These are phyloP conservation scores for Hecatera dysodea DNA, from an alignment of 2,888 invertebrate species.

Conservation along the genomic window DNA sequence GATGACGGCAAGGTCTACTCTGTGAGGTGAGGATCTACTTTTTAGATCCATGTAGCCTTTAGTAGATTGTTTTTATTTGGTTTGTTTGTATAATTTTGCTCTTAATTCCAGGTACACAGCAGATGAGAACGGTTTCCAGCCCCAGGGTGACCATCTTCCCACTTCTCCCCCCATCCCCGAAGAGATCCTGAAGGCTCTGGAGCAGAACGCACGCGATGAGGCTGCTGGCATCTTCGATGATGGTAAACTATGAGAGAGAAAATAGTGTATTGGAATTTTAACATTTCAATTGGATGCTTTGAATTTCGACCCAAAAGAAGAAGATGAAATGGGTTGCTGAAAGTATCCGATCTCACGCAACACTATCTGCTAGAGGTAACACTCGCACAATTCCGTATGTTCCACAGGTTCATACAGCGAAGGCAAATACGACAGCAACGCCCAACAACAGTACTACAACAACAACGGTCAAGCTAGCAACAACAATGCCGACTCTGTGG, in stretches of 20 bases:
- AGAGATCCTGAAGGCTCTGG: conserved; percentile 83
- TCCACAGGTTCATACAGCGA: conserved; percentile 82
- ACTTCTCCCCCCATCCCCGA: conserved; percentile 86
- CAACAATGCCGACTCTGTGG: conserved; percentile 66
- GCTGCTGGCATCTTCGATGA: conserved; percentile 87
- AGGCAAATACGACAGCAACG: conserved; percentile 74
- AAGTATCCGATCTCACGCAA: background rate
- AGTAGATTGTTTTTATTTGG: no score
- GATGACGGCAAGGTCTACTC: conserved; percentile 86
- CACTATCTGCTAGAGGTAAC: no score
- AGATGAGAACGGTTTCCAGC: conserved; percentile 86
- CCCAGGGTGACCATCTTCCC: conserved; percentile 85
- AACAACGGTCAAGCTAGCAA: no score
- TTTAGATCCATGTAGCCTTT: no score
- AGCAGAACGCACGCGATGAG: conserved; percentile 86
- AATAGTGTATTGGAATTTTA: no score
- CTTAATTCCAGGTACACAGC: conserved; percentile 84
- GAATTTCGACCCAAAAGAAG: no score
- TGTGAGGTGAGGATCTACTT: conserved; percentile 75
- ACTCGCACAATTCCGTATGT: no score
- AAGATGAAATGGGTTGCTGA: no score
- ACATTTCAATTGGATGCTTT: no score
- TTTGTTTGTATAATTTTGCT: no score
- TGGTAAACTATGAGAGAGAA: no score
- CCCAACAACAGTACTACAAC: conserved; percentile 46